Conservation (phyloP, 2,797 vertebrate genomes). For the Sebastes umbrosus region DNA sequence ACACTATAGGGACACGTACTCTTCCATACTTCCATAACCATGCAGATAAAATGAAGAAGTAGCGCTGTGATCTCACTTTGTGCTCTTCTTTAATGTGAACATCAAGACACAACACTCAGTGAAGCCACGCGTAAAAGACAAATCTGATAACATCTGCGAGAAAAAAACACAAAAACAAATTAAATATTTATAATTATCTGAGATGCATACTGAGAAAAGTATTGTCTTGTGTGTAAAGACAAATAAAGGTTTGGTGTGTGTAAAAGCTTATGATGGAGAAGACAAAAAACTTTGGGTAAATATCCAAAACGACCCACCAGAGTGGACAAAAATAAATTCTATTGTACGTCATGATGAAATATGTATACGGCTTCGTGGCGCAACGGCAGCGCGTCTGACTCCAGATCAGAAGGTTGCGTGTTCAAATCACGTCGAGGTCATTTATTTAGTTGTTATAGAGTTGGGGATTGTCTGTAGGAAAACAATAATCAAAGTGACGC, state of each 20-base stretch:
- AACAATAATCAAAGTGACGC: not conserved
- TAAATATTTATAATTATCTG: not conserved
- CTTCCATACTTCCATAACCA: not conserved
- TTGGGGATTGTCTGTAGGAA: not conserved
- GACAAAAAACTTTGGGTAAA: not conserved
- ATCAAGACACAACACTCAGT: not conserved
- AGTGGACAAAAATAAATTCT: not conserved
- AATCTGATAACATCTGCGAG: no score
- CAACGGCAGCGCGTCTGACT: conserved; percentile 78
- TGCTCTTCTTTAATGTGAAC: not conserved
- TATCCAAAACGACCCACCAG: fast-evolving
- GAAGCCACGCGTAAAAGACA: not conserved
- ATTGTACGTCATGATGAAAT: fast-evolving
- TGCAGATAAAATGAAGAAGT: not conserved
- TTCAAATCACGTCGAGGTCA: conserved; percentile 75
- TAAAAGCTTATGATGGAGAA: no score
- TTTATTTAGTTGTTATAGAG: not conserved
- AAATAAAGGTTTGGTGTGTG: no score
- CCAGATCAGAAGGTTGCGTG: conserved; percentile 79
- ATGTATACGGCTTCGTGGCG: conserved; percentile 58
- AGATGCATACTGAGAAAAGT: not conserved
- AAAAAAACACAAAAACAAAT: not conserved
- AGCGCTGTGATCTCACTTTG: not conserved
- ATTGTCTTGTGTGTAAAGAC: not conserved
- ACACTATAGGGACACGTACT: no score